A percentile compares a stretch with the other conserved stretches of the same genome.
These are phyloP conservation scores for Subanguina moxae DNA, from an alignment of 1,140 invertebrate species.

Conservation along the genomic window DNA sequence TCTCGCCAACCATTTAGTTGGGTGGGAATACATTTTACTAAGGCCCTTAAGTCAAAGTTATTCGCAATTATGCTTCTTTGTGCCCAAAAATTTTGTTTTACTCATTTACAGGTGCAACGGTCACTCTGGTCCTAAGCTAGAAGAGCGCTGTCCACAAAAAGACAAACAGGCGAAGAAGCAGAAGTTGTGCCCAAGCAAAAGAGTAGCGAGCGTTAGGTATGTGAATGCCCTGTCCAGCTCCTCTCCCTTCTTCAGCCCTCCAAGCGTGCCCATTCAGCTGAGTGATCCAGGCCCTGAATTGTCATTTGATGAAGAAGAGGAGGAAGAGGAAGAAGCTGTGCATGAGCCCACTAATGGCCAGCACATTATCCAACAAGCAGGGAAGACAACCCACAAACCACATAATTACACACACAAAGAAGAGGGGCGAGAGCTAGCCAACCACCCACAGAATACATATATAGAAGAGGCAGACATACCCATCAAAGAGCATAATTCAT, in stretches of 20 bases:
- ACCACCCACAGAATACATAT: neutral
- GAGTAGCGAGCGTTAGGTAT: neutral
- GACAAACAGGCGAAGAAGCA: no score
- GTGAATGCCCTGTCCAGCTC: conserved; percentile 1
- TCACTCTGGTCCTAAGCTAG: no score
- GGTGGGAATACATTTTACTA: no score
- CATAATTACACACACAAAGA: neutral
- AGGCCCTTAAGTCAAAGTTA: no score
- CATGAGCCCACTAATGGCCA: neutral
- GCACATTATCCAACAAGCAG: neutral
- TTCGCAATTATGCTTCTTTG: no score
- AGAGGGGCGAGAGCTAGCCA: neutral
- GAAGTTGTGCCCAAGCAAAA: neutral
- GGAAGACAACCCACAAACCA: neutral
- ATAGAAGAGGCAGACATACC: neutral
- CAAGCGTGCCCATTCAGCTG: neutral
- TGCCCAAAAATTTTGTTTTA: no score
- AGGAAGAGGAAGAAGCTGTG: neutral
- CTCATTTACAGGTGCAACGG: no score
- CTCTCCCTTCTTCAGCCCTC: neutral
- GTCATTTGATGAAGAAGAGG: conserved; percentile 4
- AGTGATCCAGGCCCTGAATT: conserved; percentile 13
- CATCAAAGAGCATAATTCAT: neutral
- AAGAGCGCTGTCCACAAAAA: no score
- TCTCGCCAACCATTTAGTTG: no score